phyloP scores from a whole-genome alignment of 1,140 invertebrate genomes.

The Drosophila nannoptera region DNA sequence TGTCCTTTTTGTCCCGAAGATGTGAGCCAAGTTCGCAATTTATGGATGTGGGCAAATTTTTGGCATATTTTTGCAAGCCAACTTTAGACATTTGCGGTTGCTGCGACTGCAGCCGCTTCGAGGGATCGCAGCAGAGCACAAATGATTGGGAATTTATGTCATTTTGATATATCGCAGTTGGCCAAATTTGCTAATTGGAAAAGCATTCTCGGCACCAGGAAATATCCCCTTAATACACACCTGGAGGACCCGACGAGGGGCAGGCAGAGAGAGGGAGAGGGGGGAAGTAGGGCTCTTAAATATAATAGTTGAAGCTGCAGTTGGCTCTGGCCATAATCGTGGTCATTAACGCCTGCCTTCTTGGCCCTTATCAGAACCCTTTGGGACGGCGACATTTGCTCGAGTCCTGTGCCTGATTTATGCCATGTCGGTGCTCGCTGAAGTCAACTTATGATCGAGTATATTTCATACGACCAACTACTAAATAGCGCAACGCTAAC shows the following conservation, averaged over 20 bases:
- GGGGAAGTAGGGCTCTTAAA: no score
- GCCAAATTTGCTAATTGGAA: conserved; percentile 54
- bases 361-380: background rate
- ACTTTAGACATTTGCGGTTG: conserved; percentile 64
- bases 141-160: conserved; percentile 50
- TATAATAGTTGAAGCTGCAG: no score
- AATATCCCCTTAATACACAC: no score
- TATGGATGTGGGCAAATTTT: conserved; percentile 61
- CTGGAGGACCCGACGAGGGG: no score
- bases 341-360: background rate
- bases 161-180: conserved; percentile 10
- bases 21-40: conserved; percentile 55
- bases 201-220: background rate
- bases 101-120: conserved; percentile 18
- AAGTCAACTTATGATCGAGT: conserved; percentile 39
- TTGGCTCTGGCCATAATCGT: background rate
- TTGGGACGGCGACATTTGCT: background rate
- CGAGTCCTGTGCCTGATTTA: conserved; percentile 31
- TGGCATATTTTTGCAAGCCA: conserved; percentile 64
- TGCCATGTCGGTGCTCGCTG: conserved; percentile 27
- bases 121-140: conserved; percentile 38
- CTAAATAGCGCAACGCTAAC: conserved; percentile 54
- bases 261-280: no score
- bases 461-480: conserved; percentile 53
- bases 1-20: conserved; percentile 32